Evolutionary conservation across 1,140 invertebrate species (phyloP), one percentile per base, ranked within the genome.

Genomic region (Brachystomella parvula): DNA sequence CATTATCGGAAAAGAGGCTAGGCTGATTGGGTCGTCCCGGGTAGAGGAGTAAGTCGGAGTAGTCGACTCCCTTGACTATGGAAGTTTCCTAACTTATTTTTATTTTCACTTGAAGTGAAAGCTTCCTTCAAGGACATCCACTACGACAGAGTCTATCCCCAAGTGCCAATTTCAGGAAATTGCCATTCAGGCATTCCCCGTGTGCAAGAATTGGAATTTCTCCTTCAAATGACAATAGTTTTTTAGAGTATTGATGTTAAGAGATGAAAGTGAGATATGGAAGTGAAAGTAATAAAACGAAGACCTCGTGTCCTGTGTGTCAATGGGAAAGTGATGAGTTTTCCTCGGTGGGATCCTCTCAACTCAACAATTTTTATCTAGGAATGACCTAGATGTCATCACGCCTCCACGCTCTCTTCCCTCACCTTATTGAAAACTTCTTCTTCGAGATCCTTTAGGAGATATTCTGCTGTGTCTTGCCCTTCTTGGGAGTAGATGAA

Each of bases 391-490:
- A 53, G 12, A 17, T 53, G 35, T 39, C 35, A 39, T 19, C 24
- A 44, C 12, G 21, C 9, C 49, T 53, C 49, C 12, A 17, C 49
- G 12, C 24, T 6, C 49, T 26, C 21, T 24, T 39, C 19, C 17
- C n/a, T 67, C 61, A 69, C 70, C 66, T 72, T 69, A 63, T 72
- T 72, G 62, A 72, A 68, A 67, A 69, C 70, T 62, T 72, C 70
- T 64, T 71, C 66, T 29, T 69, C 67, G 67, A 69, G 49, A 53
- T 53, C 49, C 21, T 53, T 67, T 9, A 72, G 65, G 6, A 72
- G 64, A 66, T 72, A 72, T 49, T 72, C 70, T 0, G 66, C 57
- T 53, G 64, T 65, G 49, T 68, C 67, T 60, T 73, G 64, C 26
- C 63, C 68, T 15, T 9, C 49, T 26, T 53, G 49, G 24, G 12